These are phyloP conservation scores for Calycopis cecrops DNA, from an alignment of 1,140 invertebrate genomes.

Conservation along the genomic window DNA sequence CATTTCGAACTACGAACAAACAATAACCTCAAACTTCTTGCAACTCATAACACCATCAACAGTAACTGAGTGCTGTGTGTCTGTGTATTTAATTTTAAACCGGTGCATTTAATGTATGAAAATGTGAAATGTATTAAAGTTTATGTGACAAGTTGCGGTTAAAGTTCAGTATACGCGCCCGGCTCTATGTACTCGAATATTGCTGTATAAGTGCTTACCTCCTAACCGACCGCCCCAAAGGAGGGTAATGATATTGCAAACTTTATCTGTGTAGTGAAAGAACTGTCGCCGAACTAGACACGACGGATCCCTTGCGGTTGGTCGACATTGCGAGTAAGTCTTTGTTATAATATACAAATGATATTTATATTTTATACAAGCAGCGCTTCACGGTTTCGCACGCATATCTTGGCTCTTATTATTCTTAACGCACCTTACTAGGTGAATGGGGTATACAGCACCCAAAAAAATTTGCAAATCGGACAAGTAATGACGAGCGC, in stretches of 20 bases:
- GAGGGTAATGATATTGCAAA: background rate
- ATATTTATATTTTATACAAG: no score
- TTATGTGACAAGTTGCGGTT: constrained; percentile 60
- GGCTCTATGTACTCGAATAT: constrained; percentile 41
- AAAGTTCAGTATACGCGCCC: constrained; percentile 43
- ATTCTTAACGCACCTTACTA: no score
- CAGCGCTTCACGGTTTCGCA: no score
- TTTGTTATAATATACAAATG: background rate
- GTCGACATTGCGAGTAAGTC: background rate
- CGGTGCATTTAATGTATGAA: constrained; percentile 24
- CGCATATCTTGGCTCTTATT: no score
- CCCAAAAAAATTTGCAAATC: no score
- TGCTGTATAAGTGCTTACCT: constrained; percentile 21
- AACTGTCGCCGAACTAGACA: background rate
- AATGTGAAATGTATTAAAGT: constrained; percentile 37
- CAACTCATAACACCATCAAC: constrained; percentile 2
- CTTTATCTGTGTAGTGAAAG: constrained; percentile 4
- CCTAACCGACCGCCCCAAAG: background rate
- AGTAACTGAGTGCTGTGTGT: constrained; percentile 16
- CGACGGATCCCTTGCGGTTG: background rate
- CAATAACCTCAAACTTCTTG: constrained; percentile 12
- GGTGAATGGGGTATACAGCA: no score
- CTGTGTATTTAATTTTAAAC: constrained; percentile 10
- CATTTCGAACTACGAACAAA: constrained; percentile 42
- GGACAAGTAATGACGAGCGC: no score